These are phyloP conservation scores for Eufriesea mexicana DNA, from an alignment of 1,140 invertebrate genomes.

Conservation along the genomic window DNA sequence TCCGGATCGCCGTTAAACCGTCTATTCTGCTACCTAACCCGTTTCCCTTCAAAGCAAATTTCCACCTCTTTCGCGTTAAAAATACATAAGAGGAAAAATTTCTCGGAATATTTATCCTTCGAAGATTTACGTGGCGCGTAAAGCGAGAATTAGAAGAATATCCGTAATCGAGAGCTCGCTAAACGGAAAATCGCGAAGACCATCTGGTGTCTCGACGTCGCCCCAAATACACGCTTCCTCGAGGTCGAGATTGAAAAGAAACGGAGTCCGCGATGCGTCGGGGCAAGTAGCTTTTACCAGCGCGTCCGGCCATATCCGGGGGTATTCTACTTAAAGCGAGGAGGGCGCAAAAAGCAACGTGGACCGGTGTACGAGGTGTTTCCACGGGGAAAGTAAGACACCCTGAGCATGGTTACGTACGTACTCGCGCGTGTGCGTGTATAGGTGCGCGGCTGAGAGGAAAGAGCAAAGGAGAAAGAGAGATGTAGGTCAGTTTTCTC, in stretches of 20 bases:
- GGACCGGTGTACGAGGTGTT: constrained; percentile 2
- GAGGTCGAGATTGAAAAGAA: not conserved
- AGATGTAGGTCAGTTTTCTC: constrained; percentile 81
- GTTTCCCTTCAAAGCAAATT: not conserved
- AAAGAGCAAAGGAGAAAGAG: constrained; percentile 12
- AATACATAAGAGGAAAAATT: not conserved
- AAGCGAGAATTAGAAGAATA: not conserved
- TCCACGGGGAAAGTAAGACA: not conserved
- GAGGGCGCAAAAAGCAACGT: constrained; percentile 13
- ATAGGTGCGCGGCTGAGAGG: not conserved
- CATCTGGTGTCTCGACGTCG: not conserved
- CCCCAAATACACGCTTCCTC: not conserved
- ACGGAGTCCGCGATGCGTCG: constrained; percentile 16
- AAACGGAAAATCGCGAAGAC: not conserved
- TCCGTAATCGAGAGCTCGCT: not conserved
- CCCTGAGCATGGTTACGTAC: no score
- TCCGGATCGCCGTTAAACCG: not conserved
- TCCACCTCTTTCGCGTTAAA: not conserved
- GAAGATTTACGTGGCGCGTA: not conserved
- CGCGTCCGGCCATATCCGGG: constrained; percentile 38
- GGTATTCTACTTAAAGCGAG: constrained; percentile 37
- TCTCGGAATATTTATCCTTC: not conserved
- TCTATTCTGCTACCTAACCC: not conserved
- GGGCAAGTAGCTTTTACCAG: constrained; percentile 32
- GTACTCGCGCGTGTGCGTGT: not conserved